A percentile compares a stretch with the other conserved stretches of the same genome.
phyloP scores from a whole-genome alignment of 2,113 vertebrate genomes.

The Monopterus albus region DNA sequence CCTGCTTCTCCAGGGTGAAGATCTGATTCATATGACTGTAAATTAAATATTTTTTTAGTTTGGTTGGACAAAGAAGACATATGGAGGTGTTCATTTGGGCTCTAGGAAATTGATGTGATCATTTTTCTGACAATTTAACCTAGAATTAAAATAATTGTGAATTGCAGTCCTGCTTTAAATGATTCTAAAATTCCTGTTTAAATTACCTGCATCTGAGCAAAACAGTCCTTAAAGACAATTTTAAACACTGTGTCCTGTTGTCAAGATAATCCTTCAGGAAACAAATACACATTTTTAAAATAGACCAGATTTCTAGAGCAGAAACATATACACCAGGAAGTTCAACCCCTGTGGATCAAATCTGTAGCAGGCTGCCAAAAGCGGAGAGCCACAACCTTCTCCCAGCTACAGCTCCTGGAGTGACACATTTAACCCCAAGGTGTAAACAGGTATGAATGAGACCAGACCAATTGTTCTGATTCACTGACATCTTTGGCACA shows the following conservation, averaged over 20 bases:
- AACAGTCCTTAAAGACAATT: neutral
- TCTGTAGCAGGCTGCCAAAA: neutral
- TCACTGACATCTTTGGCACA: slow-evolving; percentile 25
- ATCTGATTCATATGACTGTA: neutral
- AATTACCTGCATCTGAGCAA: neutral
- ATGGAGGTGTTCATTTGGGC: neutral
- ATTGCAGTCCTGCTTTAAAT: neutral
- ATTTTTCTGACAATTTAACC: neutral
- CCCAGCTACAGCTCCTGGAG: slow-evolving; percentile 2
- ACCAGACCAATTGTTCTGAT: slow-evolving; percentile 42
- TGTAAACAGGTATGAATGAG: slow-evolving; percentile 28
- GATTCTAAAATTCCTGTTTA: neutral
- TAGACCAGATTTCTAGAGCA: neutral
- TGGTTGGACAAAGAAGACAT: neutral
- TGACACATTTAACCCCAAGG: neutral
- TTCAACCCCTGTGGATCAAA: neutral
- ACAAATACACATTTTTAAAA: neutral
- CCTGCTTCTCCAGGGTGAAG: too few relatives aligned
- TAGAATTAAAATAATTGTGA: neutral
- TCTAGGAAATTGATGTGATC: neutral
- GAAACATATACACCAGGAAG: neutral
- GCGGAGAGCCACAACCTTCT: neutral
- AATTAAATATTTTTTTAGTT: neutral
- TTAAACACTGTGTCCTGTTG: neutral
- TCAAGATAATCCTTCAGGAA: neutral